Evolutionary conservation across 2,797 vertebrate genomes (phyloP).

Genomic region (Sebastes hopkinsi): DNA sequence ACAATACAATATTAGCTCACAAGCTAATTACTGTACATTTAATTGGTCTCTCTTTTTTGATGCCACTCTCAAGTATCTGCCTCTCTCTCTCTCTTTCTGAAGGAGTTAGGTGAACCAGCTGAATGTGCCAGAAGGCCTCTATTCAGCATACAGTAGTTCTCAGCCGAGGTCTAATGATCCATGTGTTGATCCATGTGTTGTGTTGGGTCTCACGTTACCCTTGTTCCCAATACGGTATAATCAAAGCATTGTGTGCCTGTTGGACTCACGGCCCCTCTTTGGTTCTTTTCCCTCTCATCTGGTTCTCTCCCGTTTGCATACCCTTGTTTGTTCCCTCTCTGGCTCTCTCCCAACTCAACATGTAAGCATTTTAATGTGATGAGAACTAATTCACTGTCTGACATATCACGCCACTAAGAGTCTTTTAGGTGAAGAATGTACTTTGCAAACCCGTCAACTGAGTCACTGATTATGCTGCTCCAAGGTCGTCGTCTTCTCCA

Average conservation of each 20-base stretch:
- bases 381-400: background rate
- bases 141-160: conserved; percentile 49
- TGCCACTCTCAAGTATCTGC: conserved; percentile 8
- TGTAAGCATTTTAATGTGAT: background rate
- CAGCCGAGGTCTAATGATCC: conserved; percentile 60
- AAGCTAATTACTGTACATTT: background rate
- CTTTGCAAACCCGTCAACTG: conserved; percentile 43
- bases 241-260: conserved; percentile 71
- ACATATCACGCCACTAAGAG: background rate
- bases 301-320: conserved; percentile 25
- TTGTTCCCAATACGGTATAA: conserved; percentile 63
- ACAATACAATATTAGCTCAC: background rate
- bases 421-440: conserved; percentile 23
- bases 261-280: conserved; percentile 41
- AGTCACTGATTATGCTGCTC: conserved; percentile 39
- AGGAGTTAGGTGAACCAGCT: conserved; percentile 27
- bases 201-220: conserved; percentile 67
- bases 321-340: conserved; percentile 2
- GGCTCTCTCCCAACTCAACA: background rate
- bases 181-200: conserved; percentile 72
- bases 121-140: conserved; percentile 47
- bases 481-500: conserved; percentile 47
- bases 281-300: conserved; percentile 34
- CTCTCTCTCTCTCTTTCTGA: background rate
- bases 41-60: background rate